Evolutionary conservation across 1,140 invertebrate genomes (phyloP).

Genomic region (Solen grandis): DNA sequence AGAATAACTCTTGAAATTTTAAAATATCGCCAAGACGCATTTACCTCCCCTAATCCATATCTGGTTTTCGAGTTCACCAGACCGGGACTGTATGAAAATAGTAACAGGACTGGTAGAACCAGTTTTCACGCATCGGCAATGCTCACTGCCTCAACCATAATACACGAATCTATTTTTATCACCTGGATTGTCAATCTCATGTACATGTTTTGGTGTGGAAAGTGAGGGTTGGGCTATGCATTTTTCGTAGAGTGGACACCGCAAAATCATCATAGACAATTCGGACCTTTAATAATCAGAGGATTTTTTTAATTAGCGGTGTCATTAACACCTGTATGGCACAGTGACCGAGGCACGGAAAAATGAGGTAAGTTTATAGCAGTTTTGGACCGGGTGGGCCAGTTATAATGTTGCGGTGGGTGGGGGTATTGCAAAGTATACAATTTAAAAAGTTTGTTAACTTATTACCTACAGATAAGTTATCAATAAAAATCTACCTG

Average conservation of each 20-base stretch:
- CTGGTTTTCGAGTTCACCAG: too few species aligned
- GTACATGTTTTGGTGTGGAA: slow-evolving; percentile 55
- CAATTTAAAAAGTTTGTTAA: too few species aligned
- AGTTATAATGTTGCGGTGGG: background rate
- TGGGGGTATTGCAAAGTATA: background rate
- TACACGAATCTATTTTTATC: slow-evolving; percentile 52
- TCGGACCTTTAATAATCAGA: background rate
- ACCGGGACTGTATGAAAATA: too few species aligned
- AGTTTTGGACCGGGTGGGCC: slow-evolving; percentile 19
- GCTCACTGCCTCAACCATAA: slow-evolving; percentile 27
- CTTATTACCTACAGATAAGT: too few species aligned
- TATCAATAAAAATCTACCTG: too few species aligned
- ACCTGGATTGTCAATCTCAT: slow-evolving; percentile 39
- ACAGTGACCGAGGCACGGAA: background rate
- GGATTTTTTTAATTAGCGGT: background rate
- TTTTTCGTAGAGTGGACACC: slow-evolving; percentile 15
- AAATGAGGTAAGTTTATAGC: slow-evolving; percentile 28
- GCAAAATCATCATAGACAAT: background rate
- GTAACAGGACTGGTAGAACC: slow-evolving; percentile 47
- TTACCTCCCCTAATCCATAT: too few species aligned
- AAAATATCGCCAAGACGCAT: too few species aligned
- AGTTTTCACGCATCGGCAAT: slow-evolving; percentile 36
- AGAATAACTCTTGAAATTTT: too few species aligned
- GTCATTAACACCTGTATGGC: slow-evolving; percentile 9
- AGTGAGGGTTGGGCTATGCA: slow-evolving; percentile 28